These are phyloP conservation scores for Cephonodes hylas DNA, from an alignment of 2,888 invertebrate genomes.

Conservation along the genomic window DNA sequence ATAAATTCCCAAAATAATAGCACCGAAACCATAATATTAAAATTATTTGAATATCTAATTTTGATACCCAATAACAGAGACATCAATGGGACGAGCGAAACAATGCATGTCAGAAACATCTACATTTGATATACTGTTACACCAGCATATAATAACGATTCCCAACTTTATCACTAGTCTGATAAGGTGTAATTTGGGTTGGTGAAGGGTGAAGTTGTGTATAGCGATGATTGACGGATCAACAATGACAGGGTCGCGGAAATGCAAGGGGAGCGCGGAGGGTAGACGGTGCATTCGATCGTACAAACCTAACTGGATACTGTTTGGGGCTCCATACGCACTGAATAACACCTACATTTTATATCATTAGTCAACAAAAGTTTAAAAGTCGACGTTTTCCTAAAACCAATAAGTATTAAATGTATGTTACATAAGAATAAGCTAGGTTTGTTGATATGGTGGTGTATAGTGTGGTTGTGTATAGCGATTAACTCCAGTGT, in stretches of 20 bases:
- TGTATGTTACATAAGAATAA: too few species aligned
- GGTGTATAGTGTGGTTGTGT: too few species aligned
- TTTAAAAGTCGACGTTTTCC: too few species aligned
- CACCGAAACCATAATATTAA: conserved; percentile 18
- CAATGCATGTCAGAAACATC: conserved; percentile 37
- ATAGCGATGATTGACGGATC: conserved; percentile 42
- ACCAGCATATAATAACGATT: background rate
- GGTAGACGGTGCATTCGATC: conserved; percentile 3
- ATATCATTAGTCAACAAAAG: too few species aligned
- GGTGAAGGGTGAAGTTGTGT: conserved; percentile 12
- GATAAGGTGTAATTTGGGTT: conserved; percentile 22
- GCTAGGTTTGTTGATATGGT: too few species aligned
- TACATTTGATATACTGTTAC: conserved; percentile 43
- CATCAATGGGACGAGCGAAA: conserved; percentile 16
- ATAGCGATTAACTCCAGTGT: too few species aligned
- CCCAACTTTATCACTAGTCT: background rate
- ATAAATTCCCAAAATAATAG: conserved; percentile 3
- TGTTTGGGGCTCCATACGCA: background rate
- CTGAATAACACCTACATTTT: too few species aligned
- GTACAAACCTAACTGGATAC: conserved; percentile 11
- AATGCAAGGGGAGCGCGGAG: conserved; percentile 12
- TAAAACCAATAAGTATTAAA: too few species aligned
- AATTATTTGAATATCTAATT: conserved; percentile 2
- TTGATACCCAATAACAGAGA: background rate
- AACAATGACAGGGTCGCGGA: conserved; percentile 34